Conservation (phyloP, 1,140 invertebrate genomes). For the Hesperophylax magnus region DNA sequence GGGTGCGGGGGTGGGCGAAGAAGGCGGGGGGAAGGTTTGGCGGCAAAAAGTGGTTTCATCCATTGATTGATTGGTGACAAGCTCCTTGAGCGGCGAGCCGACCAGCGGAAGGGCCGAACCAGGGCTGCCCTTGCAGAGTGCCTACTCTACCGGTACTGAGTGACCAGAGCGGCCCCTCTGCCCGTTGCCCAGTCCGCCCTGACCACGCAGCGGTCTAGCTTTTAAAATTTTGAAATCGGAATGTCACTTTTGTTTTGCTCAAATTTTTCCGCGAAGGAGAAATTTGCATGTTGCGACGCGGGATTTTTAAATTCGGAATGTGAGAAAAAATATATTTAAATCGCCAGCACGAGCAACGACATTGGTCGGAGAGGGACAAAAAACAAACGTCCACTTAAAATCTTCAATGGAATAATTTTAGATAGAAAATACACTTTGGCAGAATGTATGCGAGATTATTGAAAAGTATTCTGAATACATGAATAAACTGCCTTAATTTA, state of each 20-base stretch:
- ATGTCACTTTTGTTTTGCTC: conserved; percentile 36
- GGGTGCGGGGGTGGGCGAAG: conserved; percentile 19
- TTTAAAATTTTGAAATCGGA: conserved; percentile 30
- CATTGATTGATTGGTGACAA: conserved; percentile 59
- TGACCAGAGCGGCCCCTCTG: conserved; percentile 4
- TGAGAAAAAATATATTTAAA: neutral
- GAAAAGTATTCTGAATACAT: no score
- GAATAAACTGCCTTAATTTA: no score
- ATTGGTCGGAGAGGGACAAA: no score
- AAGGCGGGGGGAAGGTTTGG: conserved; percentile 33
- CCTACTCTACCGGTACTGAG: neutral
- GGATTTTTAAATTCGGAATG: conserved; percentile 14
- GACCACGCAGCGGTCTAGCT: neutral
- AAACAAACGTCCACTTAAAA: no score
- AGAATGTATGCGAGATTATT: no score
- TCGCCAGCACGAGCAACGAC: no score
- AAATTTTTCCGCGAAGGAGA: conserved; percentile 8
- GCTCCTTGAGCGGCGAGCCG: conserved; percentile 20
- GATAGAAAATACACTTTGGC: no score
- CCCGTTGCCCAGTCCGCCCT: no score
- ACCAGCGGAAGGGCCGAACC: neutral
- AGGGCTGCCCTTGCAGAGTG: neutral
- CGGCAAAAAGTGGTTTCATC: conserved; percentile 57
- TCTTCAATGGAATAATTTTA: no score
- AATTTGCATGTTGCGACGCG: conserved; percentile 25